Evolutionary conservation across 2,113 vertebrate species (phyloP).

Genomic region (Phaethornis superciliosus): DNA sequence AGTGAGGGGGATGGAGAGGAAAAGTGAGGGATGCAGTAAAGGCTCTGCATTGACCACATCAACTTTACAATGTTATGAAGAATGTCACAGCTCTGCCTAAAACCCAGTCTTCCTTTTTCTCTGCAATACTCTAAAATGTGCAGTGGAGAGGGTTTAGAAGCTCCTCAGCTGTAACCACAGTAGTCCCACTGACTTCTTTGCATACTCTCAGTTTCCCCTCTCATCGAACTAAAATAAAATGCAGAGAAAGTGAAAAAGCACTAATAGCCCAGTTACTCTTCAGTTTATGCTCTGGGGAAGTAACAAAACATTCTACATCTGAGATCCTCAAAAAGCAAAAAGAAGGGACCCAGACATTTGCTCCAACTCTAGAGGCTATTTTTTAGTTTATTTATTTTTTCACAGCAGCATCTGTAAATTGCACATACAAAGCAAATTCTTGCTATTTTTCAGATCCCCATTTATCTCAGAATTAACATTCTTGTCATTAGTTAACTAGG

Average conservation of each 20-base stretch:
- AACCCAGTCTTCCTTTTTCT: not conserved
- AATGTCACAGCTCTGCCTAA: constrained; percentile 25
- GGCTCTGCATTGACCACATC: constrained; percentile 34
- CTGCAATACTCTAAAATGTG: not conserved
- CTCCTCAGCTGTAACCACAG: not conserved
- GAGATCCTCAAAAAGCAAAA: not conserved
- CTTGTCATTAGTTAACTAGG: not conserved
- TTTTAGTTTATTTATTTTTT: not conserved
- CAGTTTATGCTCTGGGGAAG: not conserved
- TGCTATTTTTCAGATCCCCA: not conserved
- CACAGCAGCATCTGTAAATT: not conserved
- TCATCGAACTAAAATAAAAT: not conserved
- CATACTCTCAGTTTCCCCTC: not conserved
- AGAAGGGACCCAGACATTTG: not conserved
- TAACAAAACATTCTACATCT: not conserved
- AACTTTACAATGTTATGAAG: not conserved
- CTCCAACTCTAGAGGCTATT: not conserved
- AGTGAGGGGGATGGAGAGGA: not conserved
- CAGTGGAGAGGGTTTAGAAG: not conserved
- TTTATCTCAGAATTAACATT: constrained; percentile 21
- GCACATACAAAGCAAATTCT: not conserved
- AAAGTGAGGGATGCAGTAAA: not conserved
- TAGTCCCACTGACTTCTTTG: not conserved
- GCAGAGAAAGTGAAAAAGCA: not conserved
- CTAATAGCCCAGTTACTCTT: not conserved